Percentiles rank a stretch among this genome's conserved stretches.
phyloP scores from a whole-genome alignment of 2,888 invertebrate genomes.

The Helobdella robusta region DNA sequence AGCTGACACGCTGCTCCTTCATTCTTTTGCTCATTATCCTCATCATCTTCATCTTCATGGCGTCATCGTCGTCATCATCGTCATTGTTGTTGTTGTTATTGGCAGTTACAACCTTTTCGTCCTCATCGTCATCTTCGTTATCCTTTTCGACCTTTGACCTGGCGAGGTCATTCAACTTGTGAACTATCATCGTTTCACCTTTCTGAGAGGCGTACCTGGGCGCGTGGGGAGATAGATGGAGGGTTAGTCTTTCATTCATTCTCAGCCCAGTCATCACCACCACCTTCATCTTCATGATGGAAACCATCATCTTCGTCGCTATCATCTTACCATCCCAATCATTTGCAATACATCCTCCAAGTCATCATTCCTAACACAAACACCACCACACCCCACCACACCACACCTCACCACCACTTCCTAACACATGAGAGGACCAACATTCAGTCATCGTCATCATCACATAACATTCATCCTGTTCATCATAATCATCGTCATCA shows the following conservation, averaged over 20 bases:
- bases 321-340: too few relatives aligned
- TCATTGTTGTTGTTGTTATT: background rate
- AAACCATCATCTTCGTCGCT: background rate
- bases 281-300: background rate
- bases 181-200: conserved; percentile 67
- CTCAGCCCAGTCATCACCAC: background rate
- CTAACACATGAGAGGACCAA: too few relatives aligned
- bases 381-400: too few relatives aligned
- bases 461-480: too few relatives aligned
- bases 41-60: background rate
- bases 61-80: background rate
- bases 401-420: too few relatives aligned
- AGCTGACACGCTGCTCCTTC: too few relatives aligned
- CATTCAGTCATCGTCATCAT: too few relatives aligned
- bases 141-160: conserved; percentile 34
- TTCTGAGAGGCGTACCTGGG: conserved; percentile 64
- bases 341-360: too few relatives aligned
- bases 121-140: conserved; percentile 36
- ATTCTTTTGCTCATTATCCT: too few relatives aligned
- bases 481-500: too few relatives aligned
- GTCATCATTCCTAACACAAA: too few relatives aligned
- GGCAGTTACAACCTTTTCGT: background rate
- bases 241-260: too few relatives aligned
- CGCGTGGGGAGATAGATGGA: conserved; percentile 20
- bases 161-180: conserved; percentile 62